Percentiles rank a stretch among this genome's conserved stretches.
phyloP scores from a whole-genome alignment of 2,888 invertebrate genomes.

The Griposia aprilina region DNA sequence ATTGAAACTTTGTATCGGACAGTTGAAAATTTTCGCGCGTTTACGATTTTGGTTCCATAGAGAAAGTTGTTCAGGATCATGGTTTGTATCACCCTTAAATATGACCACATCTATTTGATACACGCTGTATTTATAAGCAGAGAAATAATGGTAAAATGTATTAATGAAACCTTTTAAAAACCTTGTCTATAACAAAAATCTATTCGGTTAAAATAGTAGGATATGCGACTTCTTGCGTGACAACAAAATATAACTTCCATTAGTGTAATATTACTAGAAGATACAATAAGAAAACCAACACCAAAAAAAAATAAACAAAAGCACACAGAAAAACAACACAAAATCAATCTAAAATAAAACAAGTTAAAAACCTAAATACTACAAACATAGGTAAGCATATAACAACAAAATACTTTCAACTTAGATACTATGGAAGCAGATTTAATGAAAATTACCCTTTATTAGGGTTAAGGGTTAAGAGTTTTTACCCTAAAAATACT shows the following conservation, averaged over 20 bases:
- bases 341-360: slow-evolving; percentile 4
- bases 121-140: not conserved
- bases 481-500: slow-evolving; percentile 23
- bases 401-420: slow-evolving; percentile 6
- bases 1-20: not conserved
- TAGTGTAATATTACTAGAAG: not conserved
- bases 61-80: not conserved
- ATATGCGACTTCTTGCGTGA: not conserved
- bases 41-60: not conserved
- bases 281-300: slow-evolving; percentile 36
- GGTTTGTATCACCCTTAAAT: not conserved
- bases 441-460: slow-evolving; percentile 31
- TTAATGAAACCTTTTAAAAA: not conserved
- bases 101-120: not conserved
- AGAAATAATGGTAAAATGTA: not conserved
- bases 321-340: slow-evolving; percentile 40
- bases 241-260: slow-evolving; percentile 35
- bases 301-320: slow-evolving; percentile 44
- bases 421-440: slow-evolving; percentile 14
- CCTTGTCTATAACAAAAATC: not conserved
- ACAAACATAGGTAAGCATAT: slow-evolving; percentile 25
- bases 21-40: not conserved
- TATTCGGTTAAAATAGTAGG: not conserved
- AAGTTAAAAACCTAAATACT: not conserved
- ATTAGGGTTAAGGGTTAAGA: not conserved